These are phyloP conservation scores for Amiota mariae DNA, from an alignment of 2,888 invertebrate species.

Conservation along the genomic window DNA sequence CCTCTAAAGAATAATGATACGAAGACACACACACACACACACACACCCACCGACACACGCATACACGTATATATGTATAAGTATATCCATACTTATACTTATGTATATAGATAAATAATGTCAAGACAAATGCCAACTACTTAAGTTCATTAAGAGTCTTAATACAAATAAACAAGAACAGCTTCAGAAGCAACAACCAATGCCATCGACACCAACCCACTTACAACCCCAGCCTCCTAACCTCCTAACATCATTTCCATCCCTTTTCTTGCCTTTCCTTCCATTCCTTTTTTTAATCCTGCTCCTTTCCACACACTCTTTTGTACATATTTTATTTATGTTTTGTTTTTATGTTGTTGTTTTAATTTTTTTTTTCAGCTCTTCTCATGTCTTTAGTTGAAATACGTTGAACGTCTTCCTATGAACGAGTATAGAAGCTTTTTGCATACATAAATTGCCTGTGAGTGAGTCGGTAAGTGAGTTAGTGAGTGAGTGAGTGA, in stretches of 20 bases:
- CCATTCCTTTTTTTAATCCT: background rate
- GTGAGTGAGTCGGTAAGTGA: no score
- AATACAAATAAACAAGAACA: conserved; percentile 39
- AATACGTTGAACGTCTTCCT: background rate
- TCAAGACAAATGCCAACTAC: conserved; percentile 47
- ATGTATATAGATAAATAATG: background rate
- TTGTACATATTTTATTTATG: background rate
- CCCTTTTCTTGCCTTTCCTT: background rate
- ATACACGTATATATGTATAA: background rate
- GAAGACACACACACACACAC: background rate
- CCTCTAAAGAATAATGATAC: background rate
- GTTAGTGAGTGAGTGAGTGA: no score
- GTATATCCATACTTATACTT: background rate
- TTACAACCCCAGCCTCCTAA: background rate
- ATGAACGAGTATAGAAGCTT: no score
- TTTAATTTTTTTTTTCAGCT: background rate
- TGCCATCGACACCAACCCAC: background rate
- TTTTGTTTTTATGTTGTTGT: background rate
- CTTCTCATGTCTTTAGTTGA: background rate
- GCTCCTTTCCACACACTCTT: background rate
- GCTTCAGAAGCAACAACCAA: background rate
- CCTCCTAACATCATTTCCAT: no score
- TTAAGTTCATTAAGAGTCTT: conserved; percentile 48
- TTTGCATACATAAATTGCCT: no score
- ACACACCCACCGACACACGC: background rate